Conservation (phyloP, 2,888 invertebrate species). For the Achlya flavicornis region DNA sequence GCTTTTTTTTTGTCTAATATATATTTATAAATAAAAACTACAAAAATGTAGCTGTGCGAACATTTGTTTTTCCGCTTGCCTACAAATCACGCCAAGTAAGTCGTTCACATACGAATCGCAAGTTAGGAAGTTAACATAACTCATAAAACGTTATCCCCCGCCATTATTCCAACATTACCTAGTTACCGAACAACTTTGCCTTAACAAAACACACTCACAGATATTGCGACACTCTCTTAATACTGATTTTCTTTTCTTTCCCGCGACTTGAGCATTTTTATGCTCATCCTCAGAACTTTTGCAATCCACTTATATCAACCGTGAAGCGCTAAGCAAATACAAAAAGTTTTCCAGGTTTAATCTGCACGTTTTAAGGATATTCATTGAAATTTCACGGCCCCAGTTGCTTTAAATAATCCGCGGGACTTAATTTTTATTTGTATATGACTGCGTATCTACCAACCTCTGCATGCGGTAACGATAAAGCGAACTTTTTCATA, state of each 20-base stretch:
- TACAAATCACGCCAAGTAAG: slow-evolving; percentile 5
- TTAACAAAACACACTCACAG: slow-evolving; percentile 70
- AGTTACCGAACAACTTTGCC: slow-evolving; percentile 62
- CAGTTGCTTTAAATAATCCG: slow-evolving; percentile 77
- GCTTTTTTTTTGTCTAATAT: too few relatives aligned
- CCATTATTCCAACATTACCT: slow-evolving; percentile 57
- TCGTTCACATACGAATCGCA: slow-evolving; percentile 23
- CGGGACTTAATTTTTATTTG: slow-evolving; percentile 62
- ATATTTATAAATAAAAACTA: background rate
- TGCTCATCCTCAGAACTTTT: slow-evolving; percentile 81
- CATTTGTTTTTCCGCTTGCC: background rate
- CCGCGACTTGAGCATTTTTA: slow-evolving; percentile 75
- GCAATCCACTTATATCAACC: slow-evolving; percentile 83
- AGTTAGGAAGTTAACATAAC: slow-evolving; percentile 44
- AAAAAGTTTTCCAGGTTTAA: slow-evolving; percentile 81
- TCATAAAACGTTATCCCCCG: slow-evolving; percentile 50
- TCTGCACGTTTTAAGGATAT: slow-evolving; percentile 79
- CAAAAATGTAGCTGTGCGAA: background rate
- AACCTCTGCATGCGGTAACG: slow-evolving; percentile 32
- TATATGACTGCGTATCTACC: slow-evolving; percentile 46
- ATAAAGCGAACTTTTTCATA: slow-evolving; percentile 3
- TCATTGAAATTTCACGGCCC: slow-evolving; percentile 75
- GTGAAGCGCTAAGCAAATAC: slow-evolving; percentile 81
- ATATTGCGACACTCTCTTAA: slow-evolving; percentile 75
- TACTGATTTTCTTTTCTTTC: slow-evolving; percentile 71